phyloP scores from a whole-genome alignment of 2,797 vertebrate genomes.

The Jordanella pulchra region DNA sequence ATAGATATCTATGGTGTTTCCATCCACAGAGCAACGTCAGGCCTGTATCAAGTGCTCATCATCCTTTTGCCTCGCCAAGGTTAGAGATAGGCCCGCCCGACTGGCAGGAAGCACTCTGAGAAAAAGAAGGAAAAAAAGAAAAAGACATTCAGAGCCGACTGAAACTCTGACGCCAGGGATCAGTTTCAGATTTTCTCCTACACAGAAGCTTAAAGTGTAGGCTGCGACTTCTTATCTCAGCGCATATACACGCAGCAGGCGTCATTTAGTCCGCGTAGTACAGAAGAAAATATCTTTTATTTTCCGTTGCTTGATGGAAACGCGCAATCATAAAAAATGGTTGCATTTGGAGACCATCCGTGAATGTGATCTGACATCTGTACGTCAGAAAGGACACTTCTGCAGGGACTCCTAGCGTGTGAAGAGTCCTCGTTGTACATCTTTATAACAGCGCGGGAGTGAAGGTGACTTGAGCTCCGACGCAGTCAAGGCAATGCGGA shows the following conservation, averaged over 20 bases:
- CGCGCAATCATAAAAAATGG: conserved; percentile 76
- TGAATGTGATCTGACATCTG: conserved; percentile 71
- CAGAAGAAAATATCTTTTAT: conserved; percentile 43
- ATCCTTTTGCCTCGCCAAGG: conserved; percentile 76
- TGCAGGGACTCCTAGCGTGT: conserved; percentile 63
- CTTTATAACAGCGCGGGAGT: conserved; percentile 75
- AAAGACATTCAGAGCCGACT: conserved; percentile 50
- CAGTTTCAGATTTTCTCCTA: conserved; percentile 28
- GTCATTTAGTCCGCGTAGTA: conserved; percentile 30
- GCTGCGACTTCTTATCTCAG: conserved; percentile 13
- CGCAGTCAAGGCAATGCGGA: conserved; percentile 84
- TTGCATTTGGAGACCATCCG: conserved; percentile 70
- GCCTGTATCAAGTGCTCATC: conserved; percentile 80
- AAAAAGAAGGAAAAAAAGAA: conserved; percentile 37
- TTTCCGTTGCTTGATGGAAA: conserved; percentile 83
- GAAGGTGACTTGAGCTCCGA: conserved; percentile 82
- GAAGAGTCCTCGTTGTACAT: conserved; percentile 55
- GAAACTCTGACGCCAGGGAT: conserved; percentile 38
- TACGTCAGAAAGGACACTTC: conserved; percentile 63
- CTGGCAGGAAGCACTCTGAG: conserved; percentile 43
- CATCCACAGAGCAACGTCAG: conserved; percentile 81
- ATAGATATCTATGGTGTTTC: conserved; percentile 50
- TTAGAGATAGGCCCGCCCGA: conserved; percentile 69
- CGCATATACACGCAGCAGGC: conserved; percentile 29
- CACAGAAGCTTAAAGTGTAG: conserved; percentile 15